Conservation (phyloP, 2,888 invertebrate genomes). For the Andricus curvator region DNA sequence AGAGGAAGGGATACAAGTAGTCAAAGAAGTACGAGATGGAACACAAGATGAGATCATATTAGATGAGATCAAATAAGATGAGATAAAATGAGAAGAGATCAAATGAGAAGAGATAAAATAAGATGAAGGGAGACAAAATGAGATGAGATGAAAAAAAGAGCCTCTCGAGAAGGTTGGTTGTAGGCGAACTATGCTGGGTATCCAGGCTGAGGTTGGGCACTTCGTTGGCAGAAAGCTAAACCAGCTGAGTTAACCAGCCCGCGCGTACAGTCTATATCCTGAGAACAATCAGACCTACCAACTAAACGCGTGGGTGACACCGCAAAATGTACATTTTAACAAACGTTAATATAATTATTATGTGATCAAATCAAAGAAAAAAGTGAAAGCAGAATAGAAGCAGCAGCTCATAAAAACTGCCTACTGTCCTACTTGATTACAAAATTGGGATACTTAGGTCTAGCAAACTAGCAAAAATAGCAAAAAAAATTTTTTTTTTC, state of each 20-base stretch:
- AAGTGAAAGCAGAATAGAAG: not conserved
- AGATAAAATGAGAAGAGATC: not conserved
- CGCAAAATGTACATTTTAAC: slow-evolving; percentile 71
- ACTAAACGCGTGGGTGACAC: slow-evolving; percentile 71
- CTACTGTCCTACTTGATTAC: not conserved
- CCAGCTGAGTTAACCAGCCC: slow-evolving; percentile 65
- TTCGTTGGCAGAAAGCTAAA: slow-evolving; percentile 56
- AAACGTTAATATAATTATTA: slow-evolving; percentile 61
- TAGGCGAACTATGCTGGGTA: slow-evolving; percentile 76
- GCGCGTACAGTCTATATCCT: slow-evolving; percentile 64
- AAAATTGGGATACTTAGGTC: not conserved
- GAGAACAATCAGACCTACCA: slow-evolving; percentile 76
- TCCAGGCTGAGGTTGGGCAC: slow-evolving; percentile 75
- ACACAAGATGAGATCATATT: not conserved
- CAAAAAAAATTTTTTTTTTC: not conserved
- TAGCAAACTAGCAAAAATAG: not conserved
- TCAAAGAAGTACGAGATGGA: not conserved
- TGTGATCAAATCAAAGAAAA: not conserved
- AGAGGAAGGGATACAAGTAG: slow-evolving; percentile 45
- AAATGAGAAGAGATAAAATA: not conserved
- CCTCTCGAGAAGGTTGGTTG: slow-evolving; percentile 58
- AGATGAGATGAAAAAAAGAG: slow-evolving; percentile 48
- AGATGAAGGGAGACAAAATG: slow-evolving; percentile 40
- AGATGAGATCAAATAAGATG: no score
- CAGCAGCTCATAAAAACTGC: not conserved